Evolutionary conservation across 37 sponge, comb jelly and placozoan genomes (phyloP).

Genomic region (Cliona cf. orientalis): DNA sequence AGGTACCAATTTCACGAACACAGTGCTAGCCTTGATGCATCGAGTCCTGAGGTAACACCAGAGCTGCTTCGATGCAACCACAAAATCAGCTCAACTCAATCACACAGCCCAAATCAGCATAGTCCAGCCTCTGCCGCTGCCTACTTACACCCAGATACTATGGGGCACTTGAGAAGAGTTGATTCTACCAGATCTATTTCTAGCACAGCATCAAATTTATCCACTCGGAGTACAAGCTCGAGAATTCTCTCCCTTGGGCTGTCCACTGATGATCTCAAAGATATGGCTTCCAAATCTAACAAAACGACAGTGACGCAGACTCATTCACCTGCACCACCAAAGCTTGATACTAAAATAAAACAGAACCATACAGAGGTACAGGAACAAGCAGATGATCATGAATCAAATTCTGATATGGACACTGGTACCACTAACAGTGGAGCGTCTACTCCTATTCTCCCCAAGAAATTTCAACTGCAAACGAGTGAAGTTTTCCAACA

Average conservation of each 20-base stretch:
- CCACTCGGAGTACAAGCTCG: neutral
- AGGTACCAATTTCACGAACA: neutral
- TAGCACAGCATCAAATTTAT: too few species aligned
- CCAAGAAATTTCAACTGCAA: neutral
- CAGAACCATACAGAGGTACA: neutral
- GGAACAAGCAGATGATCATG: neutral
- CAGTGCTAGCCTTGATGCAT: neutral
- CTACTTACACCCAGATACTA: neutral
- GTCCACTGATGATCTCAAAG: neutral
- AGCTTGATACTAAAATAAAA: neutral
- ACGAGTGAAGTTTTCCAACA: neutral
- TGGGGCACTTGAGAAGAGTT: neutral
- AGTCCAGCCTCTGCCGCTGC: too few species aligned
- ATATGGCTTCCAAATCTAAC: neutral
- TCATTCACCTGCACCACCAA: neutral
- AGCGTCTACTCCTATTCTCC: neutral
- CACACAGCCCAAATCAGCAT: neutral
- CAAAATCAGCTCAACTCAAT: neutral
- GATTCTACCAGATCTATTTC: neutral
- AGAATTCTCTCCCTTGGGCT: neutral
- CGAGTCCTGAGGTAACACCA: neutral
- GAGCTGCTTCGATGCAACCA: neutral
- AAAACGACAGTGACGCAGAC: too few species aligned
- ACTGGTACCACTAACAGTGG: neutral
- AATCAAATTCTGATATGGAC: neutral